Conservation (phyloP, 2,888 invertebrate genomes). For the Nebria brevicollis region DNA sequence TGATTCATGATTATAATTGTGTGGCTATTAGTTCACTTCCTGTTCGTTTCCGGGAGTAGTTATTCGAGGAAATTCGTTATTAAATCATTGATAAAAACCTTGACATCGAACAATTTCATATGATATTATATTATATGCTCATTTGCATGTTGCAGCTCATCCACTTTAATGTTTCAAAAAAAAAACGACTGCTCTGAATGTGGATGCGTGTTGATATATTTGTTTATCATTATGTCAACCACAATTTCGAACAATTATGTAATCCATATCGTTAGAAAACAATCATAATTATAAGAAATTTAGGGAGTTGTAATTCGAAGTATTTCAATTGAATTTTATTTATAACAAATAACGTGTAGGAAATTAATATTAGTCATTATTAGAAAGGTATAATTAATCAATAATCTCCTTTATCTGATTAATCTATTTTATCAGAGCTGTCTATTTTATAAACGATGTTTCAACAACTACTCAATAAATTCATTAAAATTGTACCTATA, state of each 20-base stretch:
- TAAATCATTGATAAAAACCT: background rate
- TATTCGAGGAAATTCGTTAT: background rate
- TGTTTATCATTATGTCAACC: background rate
- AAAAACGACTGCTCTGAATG: too few relatives aligned
- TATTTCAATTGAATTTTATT: background rate
- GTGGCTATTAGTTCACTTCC: background rate
- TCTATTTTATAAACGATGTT: background rate
- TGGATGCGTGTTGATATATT: too few relatives aligned
- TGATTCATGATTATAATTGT: background rate
- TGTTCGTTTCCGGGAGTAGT: background rate
- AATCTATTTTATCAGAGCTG: background rate
- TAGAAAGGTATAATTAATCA: background rate
- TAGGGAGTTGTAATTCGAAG: background rate
- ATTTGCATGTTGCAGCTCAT: too few relatives aligned
- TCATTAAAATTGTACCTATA: too few relatives aligned
- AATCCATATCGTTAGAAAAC: background rate
- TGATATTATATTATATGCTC: too few relatives aligned
- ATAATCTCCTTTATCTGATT: background rate
- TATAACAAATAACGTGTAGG: background rate
- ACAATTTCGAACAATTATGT: background rate
- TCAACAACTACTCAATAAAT: background rate
- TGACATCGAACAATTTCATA: background rate
- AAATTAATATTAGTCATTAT: background rate
- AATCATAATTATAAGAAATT: background rate
- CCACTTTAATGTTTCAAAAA: too few relatives aligned